These are phyloP conservation scores for Biston betularia DNA, from an alignment of 2,888 invertebrate species.

Conservation along the genomic window DNA sequence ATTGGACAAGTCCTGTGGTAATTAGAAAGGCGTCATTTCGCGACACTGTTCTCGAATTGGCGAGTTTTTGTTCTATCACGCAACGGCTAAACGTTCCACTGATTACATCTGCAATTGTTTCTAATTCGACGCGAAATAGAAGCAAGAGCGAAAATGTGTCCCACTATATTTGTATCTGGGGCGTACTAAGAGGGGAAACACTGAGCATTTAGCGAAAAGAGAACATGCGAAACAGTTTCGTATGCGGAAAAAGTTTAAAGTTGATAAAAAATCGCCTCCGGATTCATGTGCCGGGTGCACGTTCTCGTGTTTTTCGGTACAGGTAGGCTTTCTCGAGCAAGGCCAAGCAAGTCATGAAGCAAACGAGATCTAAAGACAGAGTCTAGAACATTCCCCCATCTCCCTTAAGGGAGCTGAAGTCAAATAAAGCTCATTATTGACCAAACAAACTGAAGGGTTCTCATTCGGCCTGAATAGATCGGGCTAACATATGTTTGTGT, in stretches of 20 bases:
- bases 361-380: too few relatives aligned
- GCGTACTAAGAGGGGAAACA: conserved; percentile 1
- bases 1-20: conserved; percentile 32
- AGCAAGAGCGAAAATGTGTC: conserved; percentile 33
- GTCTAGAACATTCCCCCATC: background rate
- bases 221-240: too few relatives aligned
- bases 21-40: conserved; percentile 46
- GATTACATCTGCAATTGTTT: conserved; percentile 45
- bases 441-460: too few relatives aligned
- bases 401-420: too few relatives aligned
- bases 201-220: background rate
- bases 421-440: too few relatives aligned
- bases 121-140: conserved; percentile 36
- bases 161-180: conserved; percentile 30
- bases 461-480: too few relatives aligned
- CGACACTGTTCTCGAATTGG: conserved; percentile 33
- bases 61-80: conserved; percentile 41
- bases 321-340: too few relatives aligned
- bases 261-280: background rate
- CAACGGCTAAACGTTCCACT: conserved; percentile 38
- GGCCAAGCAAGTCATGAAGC: too few relatives aligned
- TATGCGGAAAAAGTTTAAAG: too few relatives aligned
- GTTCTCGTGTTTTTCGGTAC: too few relatives aligned
- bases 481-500: too few relatives aligned
- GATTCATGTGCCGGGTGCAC: too few relatives aligned